Conservation (phyloP, 2,888 invertebrate species). For the Acanthosepion esculentum region DNA sequence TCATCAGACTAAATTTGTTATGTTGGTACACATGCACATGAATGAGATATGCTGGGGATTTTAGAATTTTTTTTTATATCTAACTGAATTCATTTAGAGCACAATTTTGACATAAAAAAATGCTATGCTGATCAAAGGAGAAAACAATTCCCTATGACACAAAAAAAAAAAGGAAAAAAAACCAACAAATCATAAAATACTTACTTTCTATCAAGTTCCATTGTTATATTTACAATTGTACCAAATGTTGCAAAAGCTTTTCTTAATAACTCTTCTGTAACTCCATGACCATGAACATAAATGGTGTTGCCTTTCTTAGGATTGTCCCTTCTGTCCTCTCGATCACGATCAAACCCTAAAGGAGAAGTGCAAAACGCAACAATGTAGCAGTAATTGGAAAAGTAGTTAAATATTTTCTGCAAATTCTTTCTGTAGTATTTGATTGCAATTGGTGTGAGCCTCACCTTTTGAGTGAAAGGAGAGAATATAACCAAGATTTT, state of each 20-base stretch:
- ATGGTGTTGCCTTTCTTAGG: slow-evolving; percentile 87
- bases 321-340: slow-evolving; percentile 76
- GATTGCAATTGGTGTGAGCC: too few species aligned
- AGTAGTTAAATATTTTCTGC: not conserved
- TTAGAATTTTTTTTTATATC: too few species aligned
- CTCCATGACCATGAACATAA: slow-evolving; percentile 86
- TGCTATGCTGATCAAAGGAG: too few species aligned
- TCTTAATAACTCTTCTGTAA: slow-evolving; percentile 86
- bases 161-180: too few species aligned
- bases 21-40: too few species aligned
- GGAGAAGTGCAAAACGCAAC: not conserved
- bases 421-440: not conserved
- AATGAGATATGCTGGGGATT: too few species aligned
- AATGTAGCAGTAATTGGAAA: not conserved
- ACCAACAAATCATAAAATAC: slow-evolving; percentile 56
- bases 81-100: too few species aligned
- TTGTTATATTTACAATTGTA: slow-evolving; percentile 85
- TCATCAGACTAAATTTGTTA: too few species aligned
- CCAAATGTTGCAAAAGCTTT: slow-evolving; percentile 85
- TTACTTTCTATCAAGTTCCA: slow-evolving; percentile 88
- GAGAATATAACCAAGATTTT: too few species aligned
- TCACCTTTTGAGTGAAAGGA: too few species aligned
- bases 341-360: slow-evolving; percentile 54
- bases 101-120: too few species aligned
- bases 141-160: too few species aligned